phyloP scores from a whole-genome alignment of 2,797 vertebrate genomes.

The Galagoides demidoff region DNA sequence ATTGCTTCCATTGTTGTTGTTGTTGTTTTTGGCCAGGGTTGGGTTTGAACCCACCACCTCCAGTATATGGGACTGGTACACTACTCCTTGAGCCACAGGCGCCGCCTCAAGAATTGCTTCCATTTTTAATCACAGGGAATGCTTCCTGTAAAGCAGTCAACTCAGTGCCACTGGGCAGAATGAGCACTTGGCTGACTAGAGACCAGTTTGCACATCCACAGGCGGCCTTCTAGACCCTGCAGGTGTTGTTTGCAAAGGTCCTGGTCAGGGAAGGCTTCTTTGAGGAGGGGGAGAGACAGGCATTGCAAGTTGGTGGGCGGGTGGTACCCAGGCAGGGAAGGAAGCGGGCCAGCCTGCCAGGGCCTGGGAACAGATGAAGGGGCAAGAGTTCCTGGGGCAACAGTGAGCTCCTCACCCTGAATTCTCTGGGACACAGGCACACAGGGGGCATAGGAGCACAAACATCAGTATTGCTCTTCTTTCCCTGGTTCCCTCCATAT shows the following conservation, averaged over 20 bases:
- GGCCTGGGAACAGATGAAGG: neutral
- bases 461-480: rapidly evolving
- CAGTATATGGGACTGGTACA: too few species aligned
- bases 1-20: neutral
- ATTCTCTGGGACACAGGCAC: neutral
- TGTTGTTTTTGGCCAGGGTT: too few species aligned
- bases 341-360: neutral
- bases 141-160: neutral
- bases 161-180: too few species aligned
- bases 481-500: neutral
- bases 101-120: neutral
- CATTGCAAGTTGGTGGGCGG: neutral
- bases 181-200: neutral
- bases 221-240: neutral
- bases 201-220: neutral
- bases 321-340: neutral
- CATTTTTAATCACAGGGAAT: neutral
- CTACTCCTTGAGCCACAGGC: too few species aligned
- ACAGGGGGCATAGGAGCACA: neutral
- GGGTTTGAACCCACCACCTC: too few species aligned
- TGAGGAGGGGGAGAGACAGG: neutral
- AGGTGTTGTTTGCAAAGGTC: neutral
- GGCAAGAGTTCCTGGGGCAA: neutral
- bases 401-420: neutral
- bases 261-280: conserved; percentile 52